Percentiles rank a stretch among this genome's conserved stretches.
phyloP scores from a whole-genome alignment of 2,113 vertebrate genomes.

The Sisor rabdophorus region DNA sequence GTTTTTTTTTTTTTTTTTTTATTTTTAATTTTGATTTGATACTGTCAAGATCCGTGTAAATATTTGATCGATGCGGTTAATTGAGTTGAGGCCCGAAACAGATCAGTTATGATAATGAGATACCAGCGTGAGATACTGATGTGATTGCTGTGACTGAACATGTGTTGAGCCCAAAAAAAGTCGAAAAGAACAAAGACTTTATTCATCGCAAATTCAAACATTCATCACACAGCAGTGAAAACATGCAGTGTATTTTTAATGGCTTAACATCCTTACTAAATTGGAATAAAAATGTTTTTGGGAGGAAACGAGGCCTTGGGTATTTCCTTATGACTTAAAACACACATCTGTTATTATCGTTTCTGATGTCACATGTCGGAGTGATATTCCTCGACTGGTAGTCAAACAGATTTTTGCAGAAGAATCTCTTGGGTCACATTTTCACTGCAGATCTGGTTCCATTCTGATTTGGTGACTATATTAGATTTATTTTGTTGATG shows the following conservation, averaged over 20 bases:
- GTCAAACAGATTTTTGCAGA: too few relatives aligned
- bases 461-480: too few relatives aligned
- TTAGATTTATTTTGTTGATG: too few relatives aligned
- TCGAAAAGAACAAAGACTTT: background rate
- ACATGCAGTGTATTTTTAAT: background rate
- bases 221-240: background rate
- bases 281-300: background rate
- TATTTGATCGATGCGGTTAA: background rate
- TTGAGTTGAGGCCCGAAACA: background rate
- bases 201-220: background rate
- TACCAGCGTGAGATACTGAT: background rate
- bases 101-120: background rate
- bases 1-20: constrained; percentile 12
- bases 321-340: background rate
- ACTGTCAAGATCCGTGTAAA: constrained; percentile 7
- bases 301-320: background rate
- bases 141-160: background rate
- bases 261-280: background rate
- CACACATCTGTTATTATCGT: background rate
- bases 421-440: too few relatives aligned
- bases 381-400: too few relatives aligned
- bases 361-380: background rate
- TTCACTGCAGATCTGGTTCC: too few relatives aligned
- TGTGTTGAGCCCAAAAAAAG: too few relatives aligned
- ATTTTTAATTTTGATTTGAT: too few relatives aligned